Conservation (phyloP, 2,113 vertebrate genomes). For the Microtus pennsylvanicus region DNA sequence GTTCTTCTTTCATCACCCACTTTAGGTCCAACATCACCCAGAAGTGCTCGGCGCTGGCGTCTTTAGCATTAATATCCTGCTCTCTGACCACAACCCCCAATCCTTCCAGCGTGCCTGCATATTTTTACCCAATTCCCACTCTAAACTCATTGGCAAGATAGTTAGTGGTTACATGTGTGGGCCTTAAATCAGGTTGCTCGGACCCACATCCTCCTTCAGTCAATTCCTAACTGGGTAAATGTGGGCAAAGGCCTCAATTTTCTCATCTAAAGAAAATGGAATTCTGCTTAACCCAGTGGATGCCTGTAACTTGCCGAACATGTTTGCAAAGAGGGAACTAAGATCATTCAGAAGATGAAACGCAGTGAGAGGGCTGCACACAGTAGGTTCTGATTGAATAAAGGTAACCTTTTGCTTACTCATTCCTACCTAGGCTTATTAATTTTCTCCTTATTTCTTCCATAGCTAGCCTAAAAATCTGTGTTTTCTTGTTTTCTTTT, state of each 20-base stretch:
- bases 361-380: not conserved
- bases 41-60: not conserved
- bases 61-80: slow-evolving; percentile 54
- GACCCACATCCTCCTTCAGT: slow-evolving; percentile 39
- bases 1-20: not conserved
- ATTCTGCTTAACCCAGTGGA: slow-evolving; percentile 43
- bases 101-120: slow-evolving; percentile 29
- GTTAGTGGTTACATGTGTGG: slow-evolving; percentile 63
- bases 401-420: not conserved
- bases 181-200: slow-evolving; percentile 51
- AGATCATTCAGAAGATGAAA: slow-evolving; percentile 2
- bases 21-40: not conserved
- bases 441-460: slow-evolving; percentile 19
- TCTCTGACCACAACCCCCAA: slow-evolving; percentile 34
- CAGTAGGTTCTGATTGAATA: not conserved
- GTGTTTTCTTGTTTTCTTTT: slow-evolving; percentile 4
- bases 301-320: not conserved
- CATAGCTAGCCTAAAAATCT: slow-evolving; percentile 36
- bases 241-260: slow-evolving; percentile 42
- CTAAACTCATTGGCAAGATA: slow-evolving; percentile 52
- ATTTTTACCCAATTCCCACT: slow-evolving; percentile 62
- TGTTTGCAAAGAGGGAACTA: not conserved
- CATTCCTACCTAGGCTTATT: not conserved
- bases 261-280: slow-evolving; percentile 50
- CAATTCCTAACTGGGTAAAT: slow-evolving; percentile 35